These are phyloP conservation scores for Geophilus truncorum DNA, from an alignment of 2,888 invertebrate genomes.

Conservation along the genomic window DNA sequence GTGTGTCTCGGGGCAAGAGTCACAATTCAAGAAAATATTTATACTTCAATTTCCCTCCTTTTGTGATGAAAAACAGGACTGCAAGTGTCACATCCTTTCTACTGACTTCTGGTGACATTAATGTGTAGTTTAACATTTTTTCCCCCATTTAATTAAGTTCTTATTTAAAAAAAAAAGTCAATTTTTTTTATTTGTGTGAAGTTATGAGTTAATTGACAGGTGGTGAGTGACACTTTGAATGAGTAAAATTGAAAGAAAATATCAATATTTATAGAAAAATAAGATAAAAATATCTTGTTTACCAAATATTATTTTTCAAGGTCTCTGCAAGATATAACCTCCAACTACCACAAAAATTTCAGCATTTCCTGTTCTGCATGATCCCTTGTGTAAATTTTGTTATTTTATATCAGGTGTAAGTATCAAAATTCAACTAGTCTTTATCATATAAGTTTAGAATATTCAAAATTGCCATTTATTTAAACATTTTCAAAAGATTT, in stretches of 20 bases:
- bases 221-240: neutral
- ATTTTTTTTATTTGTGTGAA: too few species aligned
- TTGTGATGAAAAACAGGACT: conserved; percentile 17
- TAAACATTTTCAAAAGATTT: too few species aligned
- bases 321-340: neutral
- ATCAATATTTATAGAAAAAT: neutral
- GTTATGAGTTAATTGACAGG: neutral
- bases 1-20: neutral
- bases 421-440: too few species aligned
- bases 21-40: conserved; percentile 6
- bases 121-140: neutral
- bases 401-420: too few species aligned
- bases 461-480: too few species aligned
- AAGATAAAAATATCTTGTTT: neutral
- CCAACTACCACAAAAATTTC: neutral
- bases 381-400: neutral
- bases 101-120: neutral
- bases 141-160: too few species aligned
- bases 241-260: neutral
- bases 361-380: neutral
- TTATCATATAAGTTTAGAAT: too few species aligned
- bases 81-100: neutral
- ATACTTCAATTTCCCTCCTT: neutral
- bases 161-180: too few species aligned
- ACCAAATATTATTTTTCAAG: neutral